Percentiles rank a stretch among this genome's conserved stretches.
These are phyloP conservation scores for Hirtodrosophila trivittata DNA, from an alignment of 2,888 invertebrate genomes.

Conservation along the genomic window DNA sequence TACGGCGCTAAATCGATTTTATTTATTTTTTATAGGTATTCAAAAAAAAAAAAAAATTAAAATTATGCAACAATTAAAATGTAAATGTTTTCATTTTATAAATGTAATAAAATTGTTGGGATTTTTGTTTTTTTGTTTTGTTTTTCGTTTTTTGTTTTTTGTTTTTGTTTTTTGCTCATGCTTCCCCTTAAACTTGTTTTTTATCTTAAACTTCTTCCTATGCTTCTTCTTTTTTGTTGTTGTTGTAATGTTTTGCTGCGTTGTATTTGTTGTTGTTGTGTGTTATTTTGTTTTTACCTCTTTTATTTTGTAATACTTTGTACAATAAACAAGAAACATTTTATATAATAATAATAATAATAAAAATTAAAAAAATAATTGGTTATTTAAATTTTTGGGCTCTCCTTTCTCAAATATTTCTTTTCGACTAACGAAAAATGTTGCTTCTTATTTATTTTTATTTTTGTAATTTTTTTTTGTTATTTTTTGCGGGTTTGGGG, in stretches of 20 bases:
- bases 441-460: not conserved
- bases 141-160: conserved; percentile 7
- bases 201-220: conserved; percentile 25
- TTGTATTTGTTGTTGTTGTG: conserved; percentile 51
- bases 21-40: conserved; percentile 54
- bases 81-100: conserved; percentile 77
- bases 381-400: conserved; percentile 39
- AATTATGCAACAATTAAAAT: conserved; percentile 81
- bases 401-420: conserved; percentile 4
- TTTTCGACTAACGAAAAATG: conserved; percentile 5
- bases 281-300: conserved; percentile 40
- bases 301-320: conserved; percentile 79
- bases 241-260: conserved; percentile 42
- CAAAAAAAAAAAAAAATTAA: conserved; percentile 79
- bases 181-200: conserved; percentile 41
- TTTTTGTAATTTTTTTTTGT: conserved; percentile 28
- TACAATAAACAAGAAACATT: conserved; percentile 75
- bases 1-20: conserved; percentile 58
- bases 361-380: conserved; percentile 26
- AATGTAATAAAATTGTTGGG: conserved; percentile 80
- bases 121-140: conserved; percentile 41
- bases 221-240: conserved; percentile 36
- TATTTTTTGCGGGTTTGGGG: not conserved
- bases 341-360: conserved; percentile 38
- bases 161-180: conserved; percentile 47